Evolutionary conservation across 2,888 invertebrate species (phyloP), one percentile per base, ranked within the genome.

Genomic region (Nematopogon swammerdamellus): DNA sequence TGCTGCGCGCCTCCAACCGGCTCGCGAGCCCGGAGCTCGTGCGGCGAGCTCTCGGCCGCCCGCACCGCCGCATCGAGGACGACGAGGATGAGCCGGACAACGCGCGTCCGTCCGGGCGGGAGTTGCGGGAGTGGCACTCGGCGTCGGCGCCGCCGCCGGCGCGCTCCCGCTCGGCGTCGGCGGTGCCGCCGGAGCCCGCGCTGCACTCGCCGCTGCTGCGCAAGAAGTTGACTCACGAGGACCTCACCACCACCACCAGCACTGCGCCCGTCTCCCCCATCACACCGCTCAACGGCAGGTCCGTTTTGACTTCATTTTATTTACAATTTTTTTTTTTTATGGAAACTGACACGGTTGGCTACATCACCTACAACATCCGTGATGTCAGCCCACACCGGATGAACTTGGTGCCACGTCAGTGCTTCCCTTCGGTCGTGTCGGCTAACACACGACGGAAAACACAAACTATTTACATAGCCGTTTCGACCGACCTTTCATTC

Each of bases 1-100:
- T 87, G 87, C 82, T 88, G 60, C 87, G 83, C 59, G 77, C 85
- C 55, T 84, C 87, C 62, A 84, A 87, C 68, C 89, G 89, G 62
- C 83, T 91, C 57, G 88, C 90, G 62, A 92, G 91, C 72, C 92
- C 92, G 52, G 88, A 89, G 68, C 82, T 92, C 67, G 92, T 92
- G 63, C 84, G 92, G 55, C 91, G 90, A 65, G 90, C 88, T 20
- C 73, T 83, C 55, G 79, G 80, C 54, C 64, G 69, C 50, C 58
- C 62, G 56, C 77, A 75, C 60, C 66, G 65, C 42, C 67, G 65
- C 56, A 72, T 76, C 54, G 73, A 73, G 55, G 70, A 75, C 55
- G 72, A 72, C 51, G 72, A 72, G 52, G 73, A 73, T 50, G 72
- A 72, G 53, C 70, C 66, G 46, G 19, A 49, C 49, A 30, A 49